phyloP scores from a whole-genome alignment of 2,797 vertebrate species.

The Psittacula derbiana region DNA sequence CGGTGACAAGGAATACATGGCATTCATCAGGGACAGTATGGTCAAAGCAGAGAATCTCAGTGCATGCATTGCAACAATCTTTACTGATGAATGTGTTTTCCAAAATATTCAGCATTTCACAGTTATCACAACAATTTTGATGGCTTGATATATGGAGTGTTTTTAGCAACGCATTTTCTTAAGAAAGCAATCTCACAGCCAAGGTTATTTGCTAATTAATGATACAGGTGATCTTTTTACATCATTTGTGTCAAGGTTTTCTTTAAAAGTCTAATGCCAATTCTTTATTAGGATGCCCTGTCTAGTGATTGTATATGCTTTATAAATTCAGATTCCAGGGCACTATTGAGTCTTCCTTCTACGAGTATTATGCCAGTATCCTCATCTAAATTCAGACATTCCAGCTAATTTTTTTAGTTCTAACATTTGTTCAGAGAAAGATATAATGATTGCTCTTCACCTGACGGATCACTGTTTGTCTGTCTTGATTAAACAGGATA shows the following conservation, averaged over 20 bases:
- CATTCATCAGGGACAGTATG: background rate
- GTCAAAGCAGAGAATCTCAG: background rate
- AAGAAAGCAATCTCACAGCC: background rate
- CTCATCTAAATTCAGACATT: background rate
- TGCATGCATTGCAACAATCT: background rate
- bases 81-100: background rate
- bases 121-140: background rate
- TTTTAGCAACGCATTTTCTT: background rate
- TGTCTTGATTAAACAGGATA: background rate
- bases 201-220: background rate
- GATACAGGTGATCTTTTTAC: background rate
- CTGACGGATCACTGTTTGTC: background rate
- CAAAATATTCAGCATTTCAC: background rate
- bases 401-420: background rate
- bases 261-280: background rate
- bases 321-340: background rate
- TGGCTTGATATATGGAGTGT: background rate
- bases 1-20: background rate
- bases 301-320: background rate
- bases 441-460: background rate
- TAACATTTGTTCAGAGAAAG: background rate
- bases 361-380: background rate
- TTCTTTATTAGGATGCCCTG: background rate
- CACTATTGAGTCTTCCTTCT: background rate
- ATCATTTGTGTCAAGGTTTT: background rate